Percentiles rank a stretch among this genome's conserved stretches.
Evolutionary conservation across 2,888 invertebrate genomes (phyloP).

Genomic region (Melolontha melolontha): DNA sequence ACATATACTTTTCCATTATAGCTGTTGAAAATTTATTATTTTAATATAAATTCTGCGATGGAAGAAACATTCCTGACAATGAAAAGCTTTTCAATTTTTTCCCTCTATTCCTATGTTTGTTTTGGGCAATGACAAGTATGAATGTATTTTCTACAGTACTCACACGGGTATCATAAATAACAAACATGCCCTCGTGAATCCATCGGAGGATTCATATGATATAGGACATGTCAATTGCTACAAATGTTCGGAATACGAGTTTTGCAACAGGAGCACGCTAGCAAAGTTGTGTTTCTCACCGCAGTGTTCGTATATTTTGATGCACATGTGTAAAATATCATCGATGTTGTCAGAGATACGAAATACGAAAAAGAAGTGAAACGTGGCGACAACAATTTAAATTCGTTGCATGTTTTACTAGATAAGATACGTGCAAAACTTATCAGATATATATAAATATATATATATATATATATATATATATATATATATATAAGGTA

Average conservation of each 20-base stretch:
- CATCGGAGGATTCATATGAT: conserved; percentile 61
- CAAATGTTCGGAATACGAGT: conserved; percentile 51
- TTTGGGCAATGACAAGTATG: conserved; percentile 33
- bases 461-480: too few species aligned
- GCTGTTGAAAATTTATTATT: too few species aligned
- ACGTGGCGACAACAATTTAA: conserved; percentile 24
- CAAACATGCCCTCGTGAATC: conserved; percentile 57
- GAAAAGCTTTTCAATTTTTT: conserved; percentile 23
- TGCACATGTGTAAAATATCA: conserved; percentile 32
- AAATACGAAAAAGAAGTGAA: conserved; percentile 19
- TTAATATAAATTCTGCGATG: too few species aligned
- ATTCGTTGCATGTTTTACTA: conserved; percentile 4
- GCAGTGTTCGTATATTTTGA: conserved; percentile 2
- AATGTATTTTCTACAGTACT: conserved; percentile 52
- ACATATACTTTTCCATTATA: too few species aligned
- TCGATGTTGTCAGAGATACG: conserved; percentile 31
- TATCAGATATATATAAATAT: too few species aligned
- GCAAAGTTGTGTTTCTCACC: conserved; percentile 26
- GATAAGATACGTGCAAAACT: not conserved
- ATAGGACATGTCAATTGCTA: conserved; percentile 63
- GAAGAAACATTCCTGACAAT: conserved; percentile 9
- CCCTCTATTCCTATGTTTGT: conserved; percentile 25
- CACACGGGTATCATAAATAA: conserved; percentile 60
- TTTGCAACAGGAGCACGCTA: conserved; percentile 25
- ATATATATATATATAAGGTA: too few species aligned